Percentiles rank a stretch among this genome's conserved stretches.
phyloP scores from a whole-genome alignment of 2,888 invertebrate species.

The Brachynemurus nebulosus region DNA sequence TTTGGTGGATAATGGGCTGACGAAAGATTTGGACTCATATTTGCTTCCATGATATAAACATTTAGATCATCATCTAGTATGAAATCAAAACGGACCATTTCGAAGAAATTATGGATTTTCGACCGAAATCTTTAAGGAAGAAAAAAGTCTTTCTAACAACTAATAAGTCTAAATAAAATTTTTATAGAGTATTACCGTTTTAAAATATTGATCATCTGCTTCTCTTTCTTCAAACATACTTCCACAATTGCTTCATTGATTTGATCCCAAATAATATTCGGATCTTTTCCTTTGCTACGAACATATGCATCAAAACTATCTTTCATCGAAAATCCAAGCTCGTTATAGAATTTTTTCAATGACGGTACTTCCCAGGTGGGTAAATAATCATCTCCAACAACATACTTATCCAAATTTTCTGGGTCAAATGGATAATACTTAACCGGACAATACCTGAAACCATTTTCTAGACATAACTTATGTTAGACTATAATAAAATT shows the following conservation, averaged over 20 bases:
- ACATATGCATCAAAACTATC: constrained; percentile 71
- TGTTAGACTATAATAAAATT: too few relatives aligned
- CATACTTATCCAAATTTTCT: constrained; percentile 69
- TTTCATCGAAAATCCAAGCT: constrained; percentile 69
- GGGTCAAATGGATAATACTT: constrained; percentile 86
- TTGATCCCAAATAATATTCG: constrained; percentile 62
- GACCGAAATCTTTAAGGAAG: constrained; percentile 34
- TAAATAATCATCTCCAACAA: constrained; percentile 86
- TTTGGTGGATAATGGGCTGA: constrained; percentile 88
- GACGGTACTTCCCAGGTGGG: constrained; percentile 89
- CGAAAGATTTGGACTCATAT: constrained; percentile 96
- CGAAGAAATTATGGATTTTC: constrained; percentile 63
- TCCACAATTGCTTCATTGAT: constrained; percentile 64
- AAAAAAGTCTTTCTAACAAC: too few relatives aligned
- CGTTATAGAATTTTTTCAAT: constrained; percentile 51
- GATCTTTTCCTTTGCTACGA: constrained; percentile 50
- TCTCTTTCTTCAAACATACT: constrained; percentile 56
- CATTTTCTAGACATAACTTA: too few relatives aligned
- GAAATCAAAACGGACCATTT: constrained; percentile 89
- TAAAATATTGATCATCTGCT: constrained; percentile 46
- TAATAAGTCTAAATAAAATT: too few relatives aligned
- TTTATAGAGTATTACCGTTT: too few relatives aligned
- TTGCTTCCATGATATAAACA: constrained; percentile 86
- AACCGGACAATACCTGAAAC: constrained; percentile 69
- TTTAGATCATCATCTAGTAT: constrained; percentile 76